phyloP scores from a whole-genome alignment of 2,113 vertebrate species.

The Ctenodactylus gundi region DNA sequence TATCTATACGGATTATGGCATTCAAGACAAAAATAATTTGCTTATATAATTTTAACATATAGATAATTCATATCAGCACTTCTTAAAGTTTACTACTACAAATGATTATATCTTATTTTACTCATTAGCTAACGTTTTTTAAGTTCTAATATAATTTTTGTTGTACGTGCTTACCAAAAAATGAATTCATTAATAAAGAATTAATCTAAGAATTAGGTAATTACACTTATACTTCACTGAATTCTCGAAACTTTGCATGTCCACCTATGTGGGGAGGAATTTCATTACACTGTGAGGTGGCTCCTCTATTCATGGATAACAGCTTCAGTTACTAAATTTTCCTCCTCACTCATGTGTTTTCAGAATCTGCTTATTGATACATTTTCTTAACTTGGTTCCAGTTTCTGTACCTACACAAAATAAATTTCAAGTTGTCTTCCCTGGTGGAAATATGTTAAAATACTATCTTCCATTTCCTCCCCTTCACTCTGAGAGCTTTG shows the following conservation, averaged over 20 bases:
- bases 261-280: not conserved
- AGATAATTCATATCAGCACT: not conserved
- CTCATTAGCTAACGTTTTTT: not conserved
- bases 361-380: not conserved
- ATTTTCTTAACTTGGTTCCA: not conserved
- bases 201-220: conserved; percentile 9
- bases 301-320: not conserved
- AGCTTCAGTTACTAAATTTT: not conserved
- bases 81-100: not conserved
- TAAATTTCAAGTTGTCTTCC: not conserved
- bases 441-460: not conserved
- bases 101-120: not conserved
- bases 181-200: not conserved
- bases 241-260: not conserved
- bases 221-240: not conserved
- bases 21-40: not conserved
- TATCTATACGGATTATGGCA: not conserved
- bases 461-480: not conserved
- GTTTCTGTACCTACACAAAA: conserved; percentile 3
- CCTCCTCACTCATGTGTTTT: not conserved
- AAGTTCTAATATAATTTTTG: not conserved
- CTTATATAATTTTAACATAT: not conserved
- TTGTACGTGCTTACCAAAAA: not conserved
- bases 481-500: conserved; percentile 3
- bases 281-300: not conserved